A percentile compares a stretch with the other conserved stretches of the same genome.
Conservation (phyloP, 2,888 invertebrate genomes). For the Lithophane ornitopus region DNA sequence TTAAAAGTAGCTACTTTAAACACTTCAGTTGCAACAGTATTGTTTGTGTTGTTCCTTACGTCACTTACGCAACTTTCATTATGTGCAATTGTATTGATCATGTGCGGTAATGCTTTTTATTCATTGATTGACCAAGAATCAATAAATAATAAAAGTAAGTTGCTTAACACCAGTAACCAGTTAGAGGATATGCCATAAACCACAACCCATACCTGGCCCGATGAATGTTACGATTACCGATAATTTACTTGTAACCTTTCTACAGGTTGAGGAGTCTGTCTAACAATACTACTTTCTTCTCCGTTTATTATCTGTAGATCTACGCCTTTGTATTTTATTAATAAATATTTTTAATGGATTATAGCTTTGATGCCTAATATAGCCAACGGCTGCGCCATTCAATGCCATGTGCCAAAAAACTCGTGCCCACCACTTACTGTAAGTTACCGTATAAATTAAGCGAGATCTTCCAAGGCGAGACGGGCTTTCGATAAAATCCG, state of each 20-base stretch:
- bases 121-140: neutral
- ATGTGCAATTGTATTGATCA: neutral
- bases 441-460: slow-evolving; percentile 75
- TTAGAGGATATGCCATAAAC: neutral
- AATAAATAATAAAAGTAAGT: slow-evolving; percentile 1
- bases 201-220: neutral
- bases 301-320: neutral
- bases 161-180: slow-evolving; percentile 5
- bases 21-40: slow-evolving; percentile 9
- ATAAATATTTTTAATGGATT: slow-evolving; percentile 68
- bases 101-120: neutral
- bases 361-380: slow-evolving; percentile 75
- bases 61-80: slow-evolving; percentile 24
- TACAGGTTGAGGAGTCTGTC: neutral
- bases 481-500: slow-evolving; percentile 80
- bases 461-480: slow-evolving; percentile 78
- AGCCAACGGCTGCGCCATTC: slow-evolving; percentile 71
- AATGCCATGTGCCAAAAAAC: slow-evolving; percentile 83
- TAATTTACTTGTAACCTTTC: neutral
- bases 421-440: slow-evolving; percentile 72
- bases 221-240: neutral
- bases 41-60: neutral
- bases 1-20: neutral
- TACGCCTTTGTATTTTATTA: slow-evolving; percentile 32
- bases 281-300: neutral